A percentile compares a stretch with the other conserved stretches of the same genome.
These are phyloP conservation scores for Channa maculata DNA, from an alignment of 2,113 vertebrate genomes.

Conservation along the genomic window DNA sequence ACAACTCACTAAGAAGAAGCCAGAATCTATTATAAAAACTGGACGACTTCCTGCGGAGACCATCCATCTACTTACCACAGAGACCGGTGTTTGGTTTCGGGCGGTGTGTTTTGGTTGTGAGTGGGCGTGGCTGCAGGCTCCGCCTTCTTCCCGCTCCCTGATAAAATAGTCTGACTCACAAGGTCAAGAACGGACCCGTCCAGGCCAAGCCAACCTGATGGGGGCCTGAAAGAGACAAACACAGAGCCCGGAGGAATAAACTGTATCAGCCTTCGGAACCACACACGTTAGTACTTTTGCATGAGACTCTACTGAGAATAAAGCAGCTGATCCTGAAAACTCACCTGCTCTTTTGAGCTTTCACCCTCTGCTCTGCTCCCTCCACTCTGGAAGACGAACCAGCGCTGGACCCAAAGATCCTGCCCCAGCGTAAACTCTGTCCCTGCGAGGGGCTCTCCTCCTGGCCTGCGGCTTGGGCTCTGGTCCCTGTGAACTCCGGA, in stretches of 20 bases:
- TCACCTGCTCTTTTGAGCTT: constrained; percentile 84
- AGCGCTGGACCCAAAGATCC: constrained; percentile 81
- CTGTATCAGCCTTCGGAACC: too few species aligned
- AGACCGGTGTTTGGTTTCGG: constrained; percentile 43
- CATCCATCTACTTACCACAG: constrained; percentile 60
- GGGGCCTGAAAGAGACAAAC: constrained; percentile 81
- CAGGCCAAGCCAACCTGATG: constrained; percentile 93
- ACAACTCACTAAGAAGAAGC: too few species aligned
- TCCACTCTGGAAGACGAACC: constrained; percentile 61
- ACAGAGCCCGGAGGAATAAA: too few species aligned
- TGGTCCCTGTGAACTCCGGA: constrained; percentile 28
- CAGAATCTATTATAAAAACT: too few species aligned
- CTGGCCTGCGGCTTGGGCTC: constrained; percentile 35
- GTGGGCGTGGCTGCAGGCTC: constrained; percentile 34
- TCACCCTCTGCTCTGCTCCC: constrained; percentile 61
- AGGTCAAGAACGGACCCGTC: constrained; percentile 90
- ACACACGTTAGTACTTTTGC: too few species aligned
- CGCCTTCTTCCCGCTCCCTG: constrained; percentile 83
- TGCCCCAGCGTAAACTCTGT: constrained; percentile 79
- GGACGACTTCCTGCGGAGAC: too few species aligned
- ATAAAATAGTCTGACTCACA: constrained; percentile 88
- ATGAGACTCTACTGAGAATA: too few species aligned
- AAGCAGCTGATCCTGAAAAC: background rate
- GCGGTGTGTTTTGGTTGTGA: constrained; percentile 18
- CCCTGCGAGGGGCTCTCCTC: constrained; percentile 76